Evolutionary conservation across 2,113 vertebrate species (phyloP), one percentile per base, ranked within the genome.

Genomic region (Morone chrysops): DNA sequence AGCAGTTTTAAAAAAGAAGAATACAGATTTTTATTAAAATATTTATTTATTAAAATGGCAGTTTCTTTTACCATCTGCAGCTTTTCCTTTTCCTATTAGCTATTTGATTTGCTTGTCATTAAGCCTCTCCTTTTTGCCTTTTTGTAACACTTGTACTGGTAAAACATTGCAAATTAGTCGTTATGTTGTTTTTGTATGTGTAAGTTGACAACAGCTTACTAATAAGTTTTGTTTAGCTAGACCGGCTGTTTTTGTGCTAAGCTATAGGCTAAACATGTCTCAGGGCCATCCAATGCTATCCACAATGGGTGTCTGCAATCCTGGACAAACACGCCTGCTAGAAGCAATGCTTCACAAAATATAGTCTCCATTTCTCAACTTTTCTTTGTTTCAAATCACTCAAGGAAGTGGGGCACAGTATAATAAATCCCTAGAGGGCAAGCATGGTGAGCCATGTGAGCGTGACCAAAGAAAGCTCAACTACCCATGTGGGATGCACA

Each of bases 351-450:
- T 45, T 75, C 53, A 68, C 7, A 75, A 63, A 31, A 73, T 41
- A 8, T 20, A 61, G 36, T 40, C 2, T 31, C 47, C 11, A 56
- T 75, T 70, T 74, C 51, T 72, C 45, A 50, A 45, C 62, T 56
- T 81, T 56, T 62, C 40, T 67, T 86, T 81, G 67, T 84, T 75
- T 82, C 14, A 76, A 56, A 77, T 68, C 48, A 45, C 22, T 83
- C 56, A 63, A 31, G 48, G 60, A 84, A 76, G 70, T 51, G 40
- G 41, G 56, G 75, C 57, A 80, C 38, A 69, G 45, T 54, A 61
- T 77, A 59, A 74, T 82, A 65, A 78, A 78, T 63, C 72, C 51
- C 61, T 7, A 20, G 57, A 84, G 68, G 9, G 22, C 10, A 57
- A 0, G 16, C 66, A 50, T 66, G 47, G 40, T 56, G 53, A 75